These are phyloP conservation scores for Cosmia trapezina DNA, from an alignment of 2,888 invertebrate species.

Conservation along the genomic window DNA sequence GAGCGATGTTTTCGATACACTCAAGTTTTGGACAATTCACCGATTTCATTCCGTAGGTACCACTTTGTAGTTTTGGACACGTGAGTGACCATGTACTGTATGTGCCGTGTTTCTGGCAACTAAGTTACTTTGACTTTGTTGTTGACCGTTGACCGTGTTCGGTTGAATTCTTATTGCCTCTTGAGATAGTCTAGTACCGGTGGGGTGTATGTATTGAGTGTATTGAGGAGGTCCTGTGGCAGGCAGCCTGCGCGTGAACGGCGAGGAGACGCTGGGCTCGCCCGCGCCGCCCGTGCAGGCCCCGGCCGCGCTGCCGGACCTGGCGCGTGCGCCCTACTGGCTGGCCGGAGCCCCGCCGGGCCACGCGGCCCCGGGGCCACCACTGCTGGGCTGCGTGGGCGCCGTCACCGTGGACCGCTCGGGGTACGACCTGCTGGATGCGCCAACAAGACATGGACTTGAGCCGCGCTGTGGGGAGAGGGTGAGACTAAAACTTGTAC, in stretches of 20 bases:
- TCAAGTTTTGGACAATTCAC: too few relatives aligned
- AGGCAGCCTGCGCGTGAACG: conserved; percentile 93
- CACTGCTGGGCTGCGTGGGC: conserved; percentile 95
- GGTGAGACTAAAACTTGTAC: conserved; percentile 80
- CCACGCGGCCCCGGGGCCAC: conserved; percentile 57
- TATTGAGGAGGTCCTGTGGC: conserved; percentile 74
- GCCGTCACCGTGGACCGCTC: conserved; percentile 93
- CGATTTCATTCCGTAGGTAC: too few relatives aligned
- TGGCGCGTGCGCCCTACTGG: conserved; percentile 93
- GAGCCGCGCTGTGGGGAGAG: conserved; percentile 93
- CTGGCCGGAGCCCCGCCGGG: conserved; percentile 96
- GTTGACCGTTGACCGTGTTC: not conserved
- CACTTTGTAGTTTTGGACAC: too few relatives aligned
- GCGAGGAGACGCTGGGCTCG: conserved; percentile 92
- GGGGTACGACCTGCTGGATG: conserved; percentile 93
- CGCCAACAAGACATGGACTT: conserved; percentile 92
- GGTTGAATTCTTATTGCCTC: not conserved
- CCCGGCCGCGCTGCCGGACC: conserved; percentile 92
- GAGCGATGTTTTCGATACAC: too few relatives aligned
- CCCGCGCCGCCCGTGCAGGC: conserved; percentile 91
- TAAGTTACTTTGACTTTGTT: not conserved
- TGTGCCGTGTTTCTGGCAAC: too few relatives aligned
- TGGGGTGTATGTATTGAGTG: conserved; percentile 34
- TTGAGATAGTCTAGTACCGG: not conserved
- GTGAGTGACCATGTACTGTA: too few relatives aligned